Evolutionary conservation across 2,113 vertebrate species (phyloP).

Genomic region (Petrocephalus zakoni): DNA sequence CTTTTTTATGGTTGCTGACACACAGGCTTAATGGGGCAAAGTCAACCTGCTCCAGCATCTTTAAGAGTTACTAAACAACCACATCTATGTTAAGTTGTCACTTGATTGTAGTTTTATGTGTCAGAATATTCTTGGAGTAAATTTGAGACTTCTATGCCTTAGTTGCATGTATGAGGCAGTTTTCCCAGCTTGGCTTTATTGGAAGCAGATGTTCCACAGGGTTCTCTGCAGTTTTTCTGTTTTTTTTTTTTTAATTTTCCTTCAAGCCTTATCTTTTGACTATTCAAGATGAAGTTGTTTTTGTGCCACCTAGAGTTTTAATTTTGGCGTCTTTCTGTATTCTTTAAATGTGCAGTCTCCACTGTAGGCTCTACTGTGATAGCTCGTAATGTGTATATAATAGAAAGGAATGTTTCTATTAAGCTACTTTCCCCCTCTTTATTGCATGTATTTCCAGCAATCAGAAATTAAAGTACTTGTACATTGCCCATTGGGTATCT

Average conservation of each 20-base stretch:
- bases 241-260: too few species aligned
- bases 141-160: neutral
- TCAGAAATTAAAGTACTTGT: neutral
- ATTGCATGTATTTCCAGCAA: neutral
- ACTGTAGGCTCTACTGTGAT: neutral
- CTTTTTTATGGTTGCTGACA: slow-evolving; percentile 47
- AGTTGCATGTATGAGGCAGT: neutral
- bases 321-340: neutral
- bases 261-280: neutral
- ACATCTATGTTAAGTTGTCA: neutral
- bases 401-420: neutral
- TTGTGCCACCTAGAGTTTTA: slow-evolving; percentile 2
- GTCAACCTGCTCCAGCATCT: slow-evolving; percentile 32
- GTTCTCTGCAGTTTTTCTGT: neutral
- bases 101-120: neutral
- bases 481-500: too few species aligned
- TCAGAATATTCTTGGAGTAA: neutral
- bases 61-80: slow-evolving; percentile 37
- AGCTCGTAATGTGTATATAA: neutral
- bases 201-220: neutral
- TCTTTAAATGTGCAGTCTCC: neutral
- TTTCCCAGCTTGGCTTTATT: neutral
- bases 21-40: slow-evolving; percentile 16
- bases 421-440: neutral
- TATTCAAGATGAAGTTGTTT: neutral